Conservation (phyloP, 2,113 vertebrate species). For the Phyllostomus discolor region DNA sequence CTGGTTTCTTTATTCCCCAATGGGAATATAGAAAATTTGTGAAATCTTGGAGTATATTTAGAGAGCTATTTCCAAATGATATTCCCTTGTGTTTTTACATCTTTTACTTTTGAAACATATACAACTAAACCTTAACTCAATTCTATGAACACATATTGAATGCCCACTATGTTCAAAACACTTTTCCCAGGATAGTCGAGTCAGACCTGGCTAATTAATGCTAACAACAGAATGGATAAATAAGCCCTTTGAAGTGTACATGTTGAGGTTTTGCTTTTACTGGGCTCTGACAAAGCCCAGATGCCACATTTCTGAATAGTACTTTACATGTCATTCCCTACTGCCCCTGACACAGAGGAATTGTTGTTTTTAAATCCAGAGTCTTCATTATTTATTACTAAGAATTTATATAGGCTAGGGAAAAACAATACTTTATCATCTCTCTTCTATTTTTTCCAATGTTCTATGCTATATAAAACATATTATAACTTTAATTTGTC, state of each 20-base stretch:
- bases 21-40: not conserved
- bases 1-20: not conserved
- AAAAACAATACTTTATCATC: not conserved
- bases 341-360: not conserved
- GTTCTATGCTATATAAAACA: not conserved
- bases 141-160: not conserved
- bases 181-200: not conserved
- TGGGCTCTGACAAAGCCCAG: not conserved
- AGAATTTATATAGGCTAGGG: not conserved
- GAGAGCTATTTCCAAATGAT: not conserved
- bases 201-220: not conserved
- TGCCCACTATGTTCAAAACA: not conserved
- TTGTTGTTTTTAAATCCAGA: not conserved
- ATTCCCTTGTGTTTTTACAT: not conserved
- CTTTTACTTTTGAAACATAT: not conserved
- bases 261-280: not conserved
- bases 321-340: not conserved
- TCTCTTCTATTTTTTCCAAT: not conserved
- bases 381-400: slow-evolving; percentile 13
- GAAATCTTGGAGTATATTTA: not conserved
- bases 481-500: not conserved
- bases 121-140: not conserved
- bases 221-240: not conserved
- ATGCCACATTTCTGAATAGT: not conserved
- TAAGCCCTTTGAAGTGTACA: not conserved